Evolutionary conservation across 2,113 vertebrate species (phyloP), one percentile per base, ranked within the genome.

Genomic region (Sinocyclocheilus anophthalmus): DNA sequence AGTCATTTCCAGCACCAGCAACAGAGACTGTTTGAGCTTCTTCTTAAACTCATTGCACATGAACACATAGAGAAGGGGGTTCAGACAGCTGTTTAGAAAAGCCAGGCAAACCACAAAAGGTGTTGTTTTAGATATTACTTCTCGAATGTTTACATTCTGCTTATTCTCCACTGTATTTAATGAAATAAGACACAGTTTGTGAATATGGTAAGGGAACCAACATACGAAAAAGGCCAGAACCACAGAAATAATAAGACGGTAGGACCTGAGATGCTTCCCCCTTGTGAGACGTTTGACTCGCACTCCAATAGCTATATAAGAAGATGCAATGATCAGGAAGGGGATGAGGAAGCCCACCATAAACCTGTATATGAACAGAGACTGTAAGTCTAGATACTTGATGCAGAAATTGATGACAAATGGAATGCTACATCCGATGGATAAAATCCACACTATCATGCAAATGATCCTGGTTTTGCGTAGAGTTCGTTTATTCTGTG

Each of bases 1-100:
- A 3, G 33, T 11, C 5, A 0, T 22, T 18, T 78, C 76, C 50
- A 95, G 67, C 20, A 92, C 89, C 1, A 87, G 39, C 50, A 90
- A 87, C 16, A 95, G 10, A 37, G 93, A 94, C 59, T 82, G 61
- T 53, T 79, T 87, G 7, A 92, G 77, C 73, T 88, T 91, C 53
- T 77, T 89, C 55, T 85, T 88, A 81, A 90, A 93, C 42, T 94
- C 90, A 0, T 91, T 82, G n/a, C 94, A 93, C 87, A 94, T 90
- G 87, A 92, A 92, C 11, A 94, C 90, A 24, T 94, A 93, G 55
- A 94, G 93, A 4, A 94, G 88, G 24, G 93, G 93, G 85, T 95
- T 94, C 78, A 94, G 88, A 87, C 93, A 92, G 87, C 93, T 94
- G 90, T 94, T 94, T 1, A 91, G 16, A 61, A 86, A 90, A 5